Evolutionary conservation across 1,140 invertebrate species (phyloP).

Genomic region (Ridgeia piscesae): DNA sequence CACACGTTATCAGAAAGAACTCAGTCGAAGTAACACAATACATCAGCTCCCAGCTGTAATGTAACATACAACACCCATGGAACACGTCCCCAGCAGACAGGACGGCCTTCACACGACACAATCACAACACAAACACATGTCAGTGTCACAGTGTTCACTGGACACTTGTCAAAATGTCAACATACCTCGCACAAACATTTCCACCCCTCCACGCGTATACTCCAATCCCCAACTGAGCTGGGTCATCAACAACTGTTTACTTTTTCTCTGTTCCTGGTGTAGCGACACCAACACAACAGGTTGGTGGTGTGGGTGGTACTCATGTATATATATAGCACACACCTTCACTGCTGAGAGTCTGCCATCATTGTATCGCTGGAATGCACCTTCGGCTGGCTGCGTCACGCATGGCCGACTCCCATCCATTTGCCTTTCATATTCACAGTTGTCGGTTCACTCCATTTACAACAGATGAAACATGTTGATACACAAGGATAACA

Average conservation of each 20-base stretch:
- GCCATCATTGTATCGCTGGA: not conserved
- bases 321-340: not conserved
- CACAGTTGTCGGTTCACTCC: not conserved
- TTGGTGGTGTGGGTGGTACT: not conserved
- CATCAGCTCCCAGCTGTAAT: not conserved
- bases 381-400: not conserved
- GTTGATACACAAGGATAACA: not conserved
- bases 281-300: not conserved
- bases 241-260: not conserved
- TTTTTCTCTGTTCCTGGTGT: not conserved
- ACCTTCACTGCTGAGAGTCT: not conserved
- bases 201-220: not conserved
- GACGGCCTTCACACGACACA: not conserved
- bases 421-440: not conserved
- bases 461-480: not conserved
- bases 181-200: not conserved
- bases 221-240: not conserved
- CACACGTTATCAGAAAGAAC: not conserved
- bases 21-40: not conserved
- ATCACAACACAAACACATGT: not conserved
- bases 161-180: not conserved
- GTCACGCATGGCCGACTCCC: not conserved
- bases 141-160: not conserved
- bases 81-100: not conserved
- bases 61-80: not conserved